These are phyloP conservation scores for Sinella curviseta DNA, from an alignment of 1,140 invertebrate genomes.

Conservation along the genomic window DNA sequence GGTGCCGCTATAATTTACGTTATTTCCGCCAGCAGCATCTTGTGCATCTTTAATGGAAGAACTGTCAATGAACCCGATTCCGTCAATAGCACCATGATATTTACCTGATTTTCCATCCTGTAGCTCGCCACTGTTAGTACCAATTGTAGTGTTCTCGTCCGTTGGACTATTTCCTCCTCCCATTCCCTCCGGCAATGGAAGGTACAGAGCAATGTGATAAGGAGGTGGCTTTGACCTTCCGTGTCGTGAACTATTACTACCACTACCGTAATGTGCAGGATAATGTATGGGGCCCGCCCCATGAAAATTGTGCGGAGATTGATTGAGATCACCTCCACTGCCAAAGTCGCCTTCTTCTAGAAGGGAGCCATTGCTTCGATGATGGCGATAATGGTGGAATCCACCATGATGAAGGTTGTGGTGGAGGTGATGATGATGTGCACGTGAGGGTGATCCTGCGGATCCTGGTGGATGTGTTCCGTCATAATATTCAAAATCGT, in stretches of 20 bases:
- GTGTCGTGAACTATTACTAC: neutral
- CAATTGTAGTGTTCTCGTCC: neutral
- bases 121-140: neutral
- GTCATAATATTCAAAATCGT: conserved; percentile 17
- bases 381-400: neutral
- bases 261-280: conserved; percentile 4
- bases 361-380: neutral
- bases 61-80: neutral
- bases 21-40: conserved; percentile 5
- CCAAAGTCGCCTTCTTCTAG: neutral
- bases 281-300: conserved; percentile 25
- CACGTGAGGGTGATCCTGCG: neutral
- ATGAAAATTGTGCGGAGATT: neutral
- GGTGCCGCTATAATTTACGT: neutral
- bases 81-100: neutral
- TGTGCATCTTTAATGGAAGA: neutral
- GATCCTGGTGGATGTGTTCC: neutral
- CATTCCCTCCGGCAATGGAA: conserved; percentile 34
- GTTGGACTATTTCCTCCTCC: neutral
- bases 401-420: neutral
- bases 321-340: neutral
- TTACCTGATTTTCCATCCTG: neutral
- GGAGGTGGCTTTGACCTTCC: conserved; percentile 36
- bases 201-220: conserved; percentile 45
- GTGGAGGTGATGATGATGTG: neutral